Base-by-base conservation (phyloP, 1,140 invertebrate species). In the Drosophila equinoxialis region DNA sequence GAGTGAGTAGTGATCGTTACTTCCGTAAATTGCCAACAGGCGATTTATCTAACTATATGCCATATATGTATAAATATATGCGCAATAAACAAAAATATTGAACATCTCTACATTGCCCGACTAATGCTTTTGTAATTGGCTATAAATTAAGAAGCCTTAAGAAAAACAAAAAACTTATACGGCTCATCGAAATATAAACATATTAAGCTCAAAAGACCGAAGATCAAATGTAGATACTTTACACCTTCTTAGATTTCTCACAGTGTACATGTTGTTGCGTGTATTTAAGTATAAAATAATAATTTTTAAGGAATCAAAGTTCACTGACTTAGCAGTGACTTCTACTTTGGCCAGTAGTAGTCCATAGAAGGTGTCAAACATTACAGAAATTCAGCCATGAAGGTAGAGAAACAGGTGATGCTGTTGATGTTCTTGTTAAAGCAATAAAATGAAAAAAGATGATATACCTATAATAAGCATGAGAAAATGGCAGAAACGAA, bases 121-220 rank as follows among this genome's bases (percentile, higher is more conserved):
- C 84, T 89, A 89, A 89, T 89, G 84, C 84, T 66, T 89, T 89
- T 89, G 77, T 89, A 89, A 89, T 89, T 89, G 84, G 84, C 78
- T 84, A 81, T 84, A 76, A 89, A 87, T 87, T 87, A 89, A 87
- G 77, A 79, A 87, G 75, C 84, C 84, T 72, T 68, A 1, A 3
- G 17, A 17, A 45, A 45, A 30, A 30, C 30, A 30, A 6, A 30
- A 30, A 5, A 30, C 30, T 30, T 30, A 5, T 3, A 35, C 7
- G 8, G 35, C 35, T 8, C 8, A 35, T 35, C 35, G 35, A 35
- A 7, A 48, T 48, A 48, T 48, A 48, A 48, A 7, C 14, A 48
- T 7, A 17, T 26, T 5, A 30, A 30, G 30, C 23, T 26, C 23
- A 26, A 3, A 26, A 26, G 3, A 23, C 20, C 20, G 20, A 23